phyloP scores from a whole-genome alignment of 30 jellyfish, hydroid and myxozoan genomes.

The Sanderia malayensis region DNA sequence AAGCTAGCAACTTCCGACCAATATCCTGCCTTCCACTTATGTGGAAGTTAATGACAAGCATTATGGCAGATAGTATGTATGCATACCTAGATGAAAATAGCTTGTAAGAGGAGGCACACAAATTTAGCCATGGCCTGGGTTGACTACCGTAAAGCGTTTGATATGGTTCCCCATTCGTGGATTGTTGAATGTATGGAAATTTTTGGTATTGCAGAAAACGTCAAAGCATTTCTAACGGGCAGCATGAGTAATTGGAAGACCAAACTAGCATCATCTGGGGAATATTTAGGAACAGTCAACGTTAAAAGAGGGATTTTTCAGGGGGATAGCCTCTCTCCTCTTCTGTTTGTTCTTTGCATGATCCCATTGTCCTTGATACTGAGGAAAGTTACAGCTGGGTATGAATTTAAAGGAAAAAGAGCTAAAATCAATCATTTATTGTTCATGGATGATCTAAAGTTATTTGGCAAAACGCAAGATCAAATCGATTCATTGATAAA shows the following conservation, averaged over 20 bases:
- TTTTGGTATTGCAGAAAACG: constrained; percentile 3
- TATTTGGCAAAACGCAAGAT: constrained; percentile 2
- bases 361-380: constrained; percentile 12
- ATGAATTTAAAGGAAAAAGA: constrained; percentile 8
- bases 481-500: constrained; percentile 19
- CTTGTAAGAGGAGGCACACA: constrained; percentile 8
- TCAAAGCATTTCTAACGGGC: background rate
- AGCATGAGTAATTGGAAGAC: constrained; percentile 9
- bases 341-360: constrained; percentile 8
- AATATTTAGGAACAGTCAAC: background rate
- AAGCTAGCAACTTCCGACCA: constrained; percentile 1
- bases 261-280: constrained; percentile 14
- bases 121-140: constrained; percentile 20
- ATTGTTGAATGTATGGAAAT: background rate
- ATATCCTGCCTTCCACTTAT: constrained; percentile 21
- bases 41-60: constrained; percentile 12
- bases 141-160: constrained; percentile 35
- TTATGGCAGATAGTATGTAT: constrained; percentile 4
- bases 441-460: constrained; percentile 14
- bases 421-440: background rate
- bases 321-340: constrained; percentile 21
- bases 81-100: constrained; percentile 4
- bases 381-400: constrained; percentile 24
- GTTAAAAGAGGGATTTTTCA: constrained; percentile 16
- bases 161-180: constrained; percentile 42